phyloP scores from a whole-genome alignment of 2,888 invertebrate genomes.

The Sepiola atlantica region DNA sequence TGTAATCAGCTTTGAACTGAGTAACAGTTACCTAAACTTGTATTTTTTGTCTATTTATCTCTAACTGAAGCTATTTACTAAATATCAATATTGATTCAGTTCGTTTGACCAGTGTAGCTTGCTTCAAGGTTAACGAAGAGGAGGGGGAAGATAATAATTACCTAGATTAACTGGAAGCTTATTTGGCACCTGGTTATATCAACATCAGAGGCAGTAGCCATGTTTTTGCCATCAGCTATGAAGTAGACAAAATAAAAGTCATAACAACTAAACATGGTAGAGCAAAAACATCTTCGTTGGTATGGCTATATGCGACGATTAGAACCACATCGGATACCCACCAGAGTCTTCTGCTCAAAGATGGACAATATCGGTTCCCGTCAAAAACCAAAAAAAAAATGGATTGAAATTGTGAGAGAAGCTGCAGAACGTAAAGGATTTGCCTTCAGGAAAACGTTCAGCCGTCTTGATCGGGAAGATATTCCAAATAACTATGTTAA shows the following conservation, averaged over 20 bases:
- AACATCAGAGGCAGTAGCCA: conserved; percentile 34
- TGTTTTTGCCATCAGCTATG: not conserved
- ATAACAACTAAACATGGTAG: conserved; percentile 10
- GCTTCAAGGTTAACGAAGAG: conserved; percentile 36
- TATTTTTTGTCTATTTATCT: not conserved
- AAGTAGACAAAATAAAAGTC: conserved; percentile 16
- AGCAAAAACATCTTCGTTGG: conserved; percentile 40
- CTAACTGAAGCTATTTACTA: not conserved
- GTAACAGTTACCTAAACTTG: not conserved
- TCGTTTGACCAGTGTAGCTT: conserved; percentile 13
- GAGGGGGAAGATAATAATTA: not conserved
- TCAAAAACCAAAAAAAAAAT: conserved; percentile 37
- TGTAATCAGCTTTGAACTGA: not conserved
- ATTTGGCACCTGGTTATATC: conserved; percentile 40
- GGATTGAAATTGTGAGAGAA: conserved; percentile 20
- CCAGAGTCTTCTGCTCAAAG: not conserved
- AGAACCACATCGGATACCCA: conserved; percentile 8
- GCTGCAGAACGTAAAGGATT: conserved; percentile 40
- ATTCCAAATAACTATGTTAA: not conserved
- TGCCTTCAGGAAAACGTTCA: not conserved
- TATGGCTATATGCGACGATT: conserved; percentile 34
- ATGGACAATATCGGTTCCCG: conserved; percentile 33
- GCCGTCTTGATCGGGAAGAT: not conserved
- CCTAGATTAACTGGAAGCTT: conserved; percentile 1
- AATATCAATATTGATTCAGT: conserved; percentile 37